A percentile compares a stretch with the other conserved stretches of the same genome.
Evolutionary conservation across 2,797 vertebrate genomes (phyloP).

Genomic region (Sternarchorhynchus goeldii): DNA sequence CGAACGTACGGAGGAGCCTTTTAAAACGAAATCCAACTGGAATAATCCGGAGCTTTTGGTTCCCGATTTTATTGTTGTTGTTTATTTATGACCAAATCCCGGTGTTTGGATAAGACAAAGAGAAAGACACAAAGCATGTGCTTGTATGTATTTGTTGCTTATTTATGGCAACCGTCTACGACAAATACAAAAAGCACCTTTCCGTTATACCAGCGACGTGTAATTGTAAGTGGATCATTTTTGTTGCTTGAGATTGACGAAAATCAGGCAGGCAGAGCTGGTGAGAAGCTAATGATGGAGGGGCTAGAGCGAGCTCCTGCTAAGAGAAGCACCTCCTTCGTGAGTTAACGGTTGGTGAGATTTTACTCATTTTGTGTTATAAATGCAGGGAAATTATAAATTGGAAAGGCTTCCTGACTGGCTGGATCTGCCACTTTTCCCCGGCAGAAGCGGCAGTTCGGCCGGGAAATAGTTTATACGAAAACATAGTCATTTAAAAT

Average conservation of each 20-base stretch:
- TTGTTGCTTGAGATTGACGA: conserved; percentile 59
- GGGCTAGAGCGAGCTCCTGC: background rate
- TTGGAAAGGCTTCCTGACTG: conserved; percentile 19
- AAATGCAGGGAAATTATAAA: conserved; percentile 45
- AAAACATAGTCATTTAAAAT: conserved; percentile 54
- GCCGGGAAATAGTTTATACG: conserved; percentile 40
- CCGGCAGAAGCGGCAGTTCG: conserved; percentile 2
- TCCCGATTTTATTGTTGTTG: background rate
- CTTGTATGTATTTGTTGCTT: background rate
- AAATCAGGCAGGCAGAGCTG: conserved; percentile 41
- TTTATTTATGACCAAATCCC: conserved; percentile 49
- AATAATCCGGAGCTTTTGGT: conserved; percentile 62
- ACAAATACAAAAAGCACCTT: conserved; percentile 70
- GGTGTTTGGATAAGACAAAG: conserved; percentile 68
- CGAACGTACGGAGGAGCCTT: conserved; percentile 65
- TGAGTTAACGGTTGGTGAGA: conserved; percentile 46
- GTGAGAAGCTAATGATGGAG: conserved; percentile 17
- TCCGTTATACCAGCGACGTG: conserved; percentile 71
- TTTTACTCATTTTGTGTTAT: conserved; percentile 48
- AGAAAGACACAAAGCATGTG: background rate
- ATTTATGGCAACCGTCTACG: conserved; percentile 55
- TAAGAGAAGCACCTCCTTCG: conserved; percentile 31
- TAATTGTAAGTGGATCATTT: conserved; percentile 67
- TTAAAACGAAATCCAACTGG: conserved; percentile 70
- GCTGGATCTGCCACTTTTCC: conserved; percentile 38